These are phyloP conservation scores for Xenopus tropicalis DNA, from an alignment of 2,113 vertebrate species.

Conservation along the genomic window DNA sequence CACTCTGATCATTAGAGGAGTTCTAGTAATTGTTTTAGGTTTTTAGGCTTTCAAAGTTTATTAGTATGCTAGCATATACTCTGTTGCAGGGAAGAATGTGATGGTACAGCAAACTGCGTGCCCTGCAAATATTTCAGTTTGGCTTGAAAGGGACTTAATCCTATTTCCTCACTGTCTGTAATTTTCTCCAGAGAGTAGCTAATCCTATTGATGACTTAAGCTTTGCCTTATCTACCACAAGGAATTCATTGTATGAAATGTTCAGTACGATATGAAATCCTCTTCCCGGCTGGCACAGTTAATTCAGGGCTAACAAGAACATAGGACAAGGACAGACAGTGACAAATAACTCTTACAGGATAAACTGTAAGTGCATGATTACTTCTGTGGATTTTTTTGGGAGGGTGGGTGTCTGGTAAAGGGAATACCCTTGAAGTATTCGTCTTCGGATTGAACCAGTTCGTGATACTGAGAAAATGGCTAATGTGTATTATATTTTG, in stretches of 20 bases:
- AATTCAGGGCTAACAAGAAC: conserved; percentile 19
- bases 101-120: neutral
- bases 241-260: conserved; percentile 17
- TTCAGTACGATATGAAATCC: conserved; percentile 4
- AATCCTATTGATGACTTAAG: conserved; percentile 43
- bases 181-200: conserved; percentile 29
- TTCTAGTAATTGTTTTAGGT: no score
- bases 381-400: conserved; percentile 12
- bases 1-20: no score
- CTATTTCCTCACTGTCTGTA: conserved; percentile 38
- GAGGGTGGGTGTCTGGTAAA: neutral
- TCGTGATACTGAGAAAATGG: neutral
- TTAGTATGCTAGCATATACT: conserved; percentile 30
- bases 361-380: conserved; percentile 3
- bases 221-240: conserved; percentile 33
- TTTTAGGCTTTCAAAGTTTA: neutral
- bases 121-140: conserved; percentile 23
- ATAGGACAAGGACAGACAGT: conserved; percentile 23
- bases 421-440: conserved; percentile 2
- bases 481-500: no score
- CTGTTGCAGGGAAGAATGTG: conserved; percentile 17
- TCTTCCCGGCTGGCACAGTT: conserved; percentile 26
- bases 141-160: conserved; percentile 31
- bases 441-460: neutral
- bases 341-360: conserved; percentile 17